Conservation (phyloP, 2,888 invertebrate genomes). For the Himalopsyche kuldschensis region DNA sequence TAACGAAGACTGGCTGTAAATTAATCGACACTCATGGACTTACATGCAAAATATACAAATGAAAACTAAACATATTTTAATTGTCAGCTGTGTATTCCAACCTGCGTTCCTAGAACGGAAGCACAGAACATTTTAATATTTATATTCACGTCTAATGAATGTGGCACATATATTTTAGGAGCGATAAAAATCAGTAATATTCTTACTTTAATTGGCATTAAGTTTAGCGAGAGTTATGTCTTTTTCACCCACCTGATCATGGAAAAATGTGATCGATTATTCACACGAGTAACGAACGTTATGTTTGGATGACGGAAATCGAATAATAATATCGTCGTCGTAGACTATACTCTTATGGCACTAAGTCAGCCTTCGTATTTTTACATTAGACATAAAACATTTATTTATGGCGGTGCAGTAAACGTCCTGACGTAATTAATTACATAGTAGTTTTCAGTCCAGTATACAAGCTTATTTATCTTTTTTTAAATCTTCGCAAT, state of each 20-base stretch:
- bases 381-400: neutral
- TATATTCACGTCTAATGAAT: too few relatives aligned
- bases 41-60: too few relatives aligned
- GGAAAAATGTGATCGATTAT: neutral
- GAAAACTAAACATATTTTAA: too few relatives aligned
- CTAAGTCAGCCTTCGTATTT: neutral
- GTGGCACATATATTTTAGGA: too few relatives aligned
- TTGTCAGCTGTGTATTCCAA: too few relatives aligned
- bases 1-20: too few relatives aligned
- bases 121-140: too few relatives aligned
- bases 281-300: neutral
- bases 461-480: neutral
- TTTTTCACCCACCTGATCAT: neutral
- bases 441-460: neutral
- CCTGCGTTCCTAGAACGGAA: too few relatives aligned
- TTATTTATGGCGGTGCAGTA: neutral
- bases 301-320: neutral
- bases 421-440: neutral
- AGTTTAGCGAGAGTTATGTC: neutral
- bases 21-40: too few relatives aligned
- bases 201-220: too few relatives aligned
- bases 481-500: neutral
- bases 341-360: neutral
- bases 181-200: too few relatives aligned
- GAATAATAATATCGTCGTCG: neutral